A percentile compares a stretch with the other conserved stretches of the same genome.
These are phyloP conservation scores for Microtus montanus DNA, from an alignment of 2,113 vertebrate species.

Conservation along the genomic window DNA sequence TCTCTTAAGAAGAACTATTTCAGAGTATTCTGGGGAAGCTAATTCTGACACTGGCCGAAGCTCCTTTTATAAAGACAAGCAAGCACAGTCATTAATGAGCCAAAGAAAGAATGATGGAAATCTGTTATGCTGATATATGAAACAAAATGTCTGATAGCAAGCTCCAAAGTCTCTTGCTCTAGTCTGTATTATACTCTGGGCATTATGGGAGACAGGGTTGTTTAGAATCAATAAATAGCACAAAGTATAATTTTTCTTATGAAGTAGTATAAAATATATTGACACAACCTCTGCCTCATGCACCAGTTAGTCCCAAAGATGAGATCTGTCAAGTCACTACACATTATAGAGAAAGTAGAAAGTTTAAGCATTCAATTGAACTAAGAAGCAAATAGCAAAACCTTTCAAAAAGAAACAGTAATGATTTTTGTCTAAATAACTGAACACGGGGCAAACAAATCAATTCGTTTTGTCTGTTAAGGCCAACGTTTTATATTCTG, in stretches of 20 bases:
- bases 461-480: conserved; percentile 29
- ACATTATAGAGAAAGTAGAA: background rate
- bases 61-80: background rate
- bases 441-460: background rate
- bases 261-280: conserved; percentile 31
- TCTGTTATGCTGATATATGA: background rate
- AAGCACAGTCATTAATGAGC: background rate
- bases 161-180: background rate
- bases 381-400: conserved; percentile 43
- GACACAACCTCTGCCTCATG: background rate
- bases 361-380: conserved; percentile 19
- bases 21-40: conserved; percentile 1
- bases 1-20: background rate
- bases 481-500: background rate
- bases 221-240: conserved; percentile 47
- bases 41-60: background rate
- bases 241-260: conserved; percentile 3
- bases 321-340: background rate
- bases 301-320: background rate
- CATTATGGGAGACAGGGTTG: background rate
- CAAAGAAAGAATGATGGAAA: background rate
- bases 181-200: background rate
- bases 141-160: background rate
- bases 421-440: background rate
- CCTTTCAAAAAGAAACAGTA: background rate